phyloP scores from a whole-genome alignment of 2,888 invertebrate species.

The Synergus japonicus region DNA sequence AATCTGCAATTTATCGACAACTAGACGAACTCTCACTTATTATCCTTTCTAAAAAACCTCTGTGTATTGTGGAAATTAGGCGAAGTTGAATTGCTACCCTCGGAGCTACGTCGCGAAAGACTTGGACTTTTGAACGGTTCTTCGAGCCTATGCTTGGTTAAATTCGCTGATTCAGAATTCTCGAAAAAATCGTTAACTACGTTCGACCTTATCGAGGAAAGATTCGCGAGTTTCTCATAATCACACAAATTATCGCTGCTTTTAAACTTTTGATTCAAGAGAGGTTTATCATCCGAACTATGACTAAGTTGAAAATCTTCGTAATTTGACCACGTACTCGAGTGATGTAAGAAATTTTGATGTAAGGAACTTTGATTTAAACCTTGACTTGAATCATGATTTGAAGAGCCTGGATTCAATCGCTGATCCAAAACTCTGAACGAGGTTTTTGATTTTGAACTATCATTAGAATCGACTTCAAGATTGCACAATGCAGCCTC shows the following conservation, averaged over 20 bases:
- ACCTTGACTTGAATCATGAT: not conserved
- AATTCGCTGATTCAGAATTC: not conserved
- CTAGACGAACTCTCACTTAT: conserved; percentile 4
- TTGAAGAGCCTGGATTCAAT: conserved; percentile 51
- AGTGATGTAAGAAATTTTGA: conserved; percentile 5
- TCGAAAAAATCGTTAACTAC: not conserved
- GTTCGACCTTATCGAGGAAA: not conserved
- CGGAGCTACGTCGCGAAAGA: conserved; percentile 62
- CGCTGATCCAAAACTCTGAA: conserved; percentile 48
- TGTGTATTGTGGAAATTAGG: conserved; percentile 18
- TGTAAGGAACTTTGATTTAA: not conserved
- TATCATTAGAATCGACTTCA: conserved; percentile 71
- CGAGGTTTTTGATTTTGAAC: conserved; percentile 64
- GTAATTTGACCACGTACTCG: conserved; percentile 29
- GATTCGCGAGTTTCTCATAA: conserved; percentile 14
- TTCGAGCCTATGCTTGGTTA: conserved; percentile 47
- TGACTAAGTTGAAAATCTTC: conserved; percentile 26
- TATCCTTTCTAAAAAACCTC: conserved; percentile 41
- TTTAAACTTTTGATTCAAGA: conserved; percentile 60
- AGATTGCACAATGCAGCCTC: conserved; percentile 71
- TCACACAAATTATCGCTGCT: conserved; percentile 62
- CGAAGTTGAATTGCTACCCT: conserved; percentile 44
- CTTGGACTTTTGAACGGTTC: conserved; percentile 58
- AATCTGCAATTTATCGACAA: conserved; percentile 6
- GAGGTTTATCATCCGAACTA: conserved; percentile 42